These are phyloP conservation scores for Tanaodytes sp. DNA, from an alignment of 2,888 invertebrate species.

Conservation along the genomic window DNA sequence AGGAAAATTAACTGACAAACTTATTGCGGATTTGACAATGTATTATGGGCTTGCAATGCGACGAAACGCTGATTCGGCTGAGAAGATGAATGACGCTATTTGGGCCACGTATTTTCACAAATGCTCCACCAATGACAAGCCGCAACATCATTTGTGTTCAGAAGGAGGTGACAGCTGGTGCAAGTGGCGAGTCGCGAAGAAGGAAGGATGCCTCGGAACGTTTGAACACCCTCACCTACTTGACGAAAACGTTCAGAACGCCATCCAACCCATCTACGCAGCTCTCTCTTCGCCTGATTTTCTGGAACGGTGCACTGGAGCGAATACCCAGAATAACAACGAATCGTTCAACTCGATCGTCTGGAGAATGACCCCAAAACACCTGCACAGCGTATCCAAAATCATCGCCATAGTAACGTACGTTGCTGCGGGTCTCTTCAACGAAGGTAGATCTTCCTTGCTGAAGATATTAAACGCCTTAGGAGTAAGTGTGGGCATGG, in stretches of 20 bases:
- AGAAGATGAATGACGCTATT: conserved; percentile 46
- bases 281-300: too few species aligned
- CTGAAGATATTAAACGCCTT: conserved; percentile 13
- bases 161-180: conserved; percentile 7
- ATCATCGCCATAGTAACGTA: conserved; percentile 6
- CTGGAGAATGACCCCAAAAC: too few species aligned
- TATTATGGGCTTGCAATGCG: conserved; percentile 57
- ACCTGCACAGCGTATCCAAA: too few species aligned
- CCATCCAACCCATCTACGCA: too few species aligned
- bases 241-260: too few species aligned
- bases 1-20: conserved; percentile 7
- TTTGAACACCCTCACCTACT: conserved; percentile 1
- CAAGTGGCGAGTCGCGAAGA: not conserved
- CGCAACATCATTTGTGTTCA: conserved; percentile 34
- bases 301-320: too few species aligned
- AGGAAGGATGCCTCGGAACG: not conserved
- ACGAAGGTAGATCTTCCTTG: conserved; percentile 16
- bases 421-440: conserved; percentile 8
- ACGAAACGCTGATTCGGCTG: conserved; percentile 37
- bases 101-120: conserved; percentile 41
- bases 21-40: conserved; percentile 43
- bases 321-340: too few species aligned
- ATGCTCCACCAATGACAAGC: conserved; percentile 18
- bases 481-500: not conserved
- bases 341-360: too few species aligned